Evolutionary conservation across 2,888 invertebrate species (phyloP).

Genomic region (Drosophila nigritarsus): DNA sequence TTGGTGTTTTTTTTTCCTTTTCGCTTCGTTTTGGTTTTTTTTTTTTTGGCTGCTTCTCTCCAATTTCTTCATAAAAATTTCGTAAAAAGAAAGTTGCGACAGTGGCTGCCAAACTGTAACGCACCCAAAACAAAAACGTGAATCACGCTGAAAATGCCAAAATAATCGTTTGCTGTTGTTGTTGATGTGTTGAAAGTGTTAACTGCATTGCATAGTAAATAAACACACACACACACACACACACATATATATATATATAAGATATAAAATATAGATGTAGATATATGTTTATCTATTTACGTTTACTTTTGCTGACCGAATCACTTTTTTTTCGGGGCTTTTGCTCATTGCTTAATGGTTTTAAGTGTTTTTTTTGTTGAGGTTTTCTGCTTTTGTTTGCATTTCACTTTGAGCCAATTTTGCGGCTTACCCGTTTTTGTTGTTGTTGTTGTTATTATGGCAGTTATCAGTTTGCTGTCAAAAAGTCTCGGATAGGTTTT

Average conservation of each 20-base stretch:
- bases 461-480: conserved; percentile 60
- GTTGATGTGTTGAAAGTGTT: conserved; percentile 68
- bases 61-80: conserved; percentile 73
- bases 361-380: conserved; percentile 4
- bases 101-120: conserved; percentile 71
- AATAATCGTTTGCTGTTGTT: conserved; percentile 31
- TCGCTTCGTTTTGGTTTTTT: conserved; percentile 12
- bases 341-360: conserved; percentile 61
- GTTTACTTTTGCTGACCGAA: conserved; percentile 57
- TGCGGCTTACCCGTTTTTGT: conserved; percentile 14
- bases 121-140: conserved; percentile 63
- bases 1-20: conserved; percentile 34
- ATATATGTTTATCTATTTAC: conserved; percentile 35
- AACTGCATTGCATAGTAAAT: conserved; percentile 71
- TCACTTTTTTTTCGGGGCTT: conserved; percentile 20
- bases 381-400: conserved; percentile 34
- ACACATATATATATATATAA: conserved; percentile 5
- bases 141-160: conserved; percentile 60
- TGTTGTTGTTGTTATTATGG: conserved; percentile 24
- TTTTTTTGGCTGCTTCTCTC: conserved; percentile 50
- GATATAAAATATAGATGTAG: conserved; percentile 1
- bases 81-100: conserved; percentile 68
- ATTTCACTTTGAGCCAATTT: conserved; percentile 68
- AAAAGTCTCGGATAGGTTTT: conserved; percentile 44
- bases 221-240: background rate